Percentiles rank a stretch among this genome's conserved stretches.
Conservation (phyloP, 2,888 invertebrate genomes). For the Lithosia quadra region DNA sequence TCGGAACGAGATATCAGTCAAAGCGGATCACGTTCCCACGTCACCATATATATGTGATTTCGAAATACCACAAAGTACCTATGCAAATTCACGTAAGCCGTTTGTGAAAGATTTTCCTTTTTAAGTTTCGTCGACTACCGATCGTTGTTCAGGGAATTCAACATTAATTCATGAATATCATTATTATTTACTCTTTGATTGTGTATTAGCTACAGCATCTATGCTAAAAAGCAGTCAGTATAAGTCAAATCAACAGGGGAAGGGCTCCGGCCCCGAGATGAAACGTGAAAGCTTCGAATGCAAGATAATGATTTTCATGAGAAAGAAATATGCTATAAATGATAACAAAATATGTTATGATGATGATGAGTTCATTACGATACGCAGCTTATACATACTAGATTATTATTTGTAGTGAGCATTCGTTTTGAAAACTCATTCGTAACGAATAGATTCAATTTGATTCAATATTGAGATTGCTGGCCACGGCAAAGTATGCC, state of each 20-base stretch:
- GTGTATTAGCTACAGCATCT: neutral
- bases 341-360: neutral
- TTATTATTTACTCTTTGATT: no score
- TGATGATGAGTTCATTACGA: no score
- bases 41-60: slow-evolving; percentile 31
- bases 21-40: slow-evolving; percentile 22
- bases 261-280: no score
- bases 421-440: neutral
- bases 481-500: slow-evolving; percentile 44
- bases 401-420: neutral
- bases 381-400: neutral
- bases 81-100: neutral
- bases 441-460: slow-evolving; percentile 39
- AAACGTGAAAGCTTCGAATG: no score
- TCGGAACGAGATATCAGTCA: slow-evolving; percentile 37
- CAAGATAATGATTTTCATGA: no score
- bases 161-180: neutral
- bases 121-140: neutral
- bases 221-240: no score
- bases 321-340: no score
- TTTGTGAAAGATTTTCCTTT: neutral
- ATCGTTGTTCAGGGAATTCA: neutral
- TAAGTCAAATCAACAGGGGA: neutral
- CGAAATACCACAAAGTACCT: neutral
- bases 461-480: slow-evolving; percentile 43